phyloP scores from a whole-genome alignment of 2,113 vertebrate species.

The Mobula hypostoma region DNA sequence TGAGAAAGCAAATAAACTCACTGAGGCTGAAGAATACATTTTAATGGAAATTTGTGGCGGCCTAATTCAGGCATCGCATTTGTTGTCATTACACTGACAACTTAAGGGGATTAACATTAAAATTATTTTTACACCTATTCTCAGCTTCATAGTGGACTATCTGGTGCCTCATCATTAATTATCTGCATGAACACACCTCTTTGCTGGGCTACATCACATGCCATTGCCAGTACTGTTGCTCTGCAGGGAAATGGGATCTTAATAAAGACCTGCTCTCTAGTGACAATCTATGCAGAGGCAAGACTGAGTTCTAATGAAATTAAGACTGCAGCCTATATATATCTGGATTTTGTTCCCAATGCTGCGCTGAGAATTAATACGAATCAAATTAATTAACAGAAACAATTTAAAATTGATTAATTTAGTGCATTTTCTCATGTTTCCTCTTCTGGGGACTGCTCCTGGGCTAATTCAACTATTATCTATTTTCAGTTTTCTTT shows the following conservation, averaged over 20 bases:
- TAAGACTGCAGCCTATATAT: neutral
- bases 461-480: neutral
- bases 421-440: neutral
- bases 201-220: neutral
- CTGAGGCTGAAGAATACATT: too few relatives aligned
- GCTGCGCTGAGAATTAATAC: neutral
- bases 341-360: slow-evolving; percentile 17
- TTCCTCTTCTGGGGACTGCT: neutral
- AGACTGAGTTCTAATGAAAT: slow-evolving; percentile 17
- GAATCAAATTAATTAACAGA: neutral
- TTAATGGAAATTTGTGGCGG: neutral
- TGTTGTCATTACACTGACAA: too few relatives aligned
- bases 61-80: too few relatives aligned
- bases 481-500: neutral
- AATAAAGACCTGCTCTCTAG: neutral
- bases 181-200: neutral
- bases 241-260: neutral
- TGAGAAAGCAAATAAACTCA: too few relatives aligned
- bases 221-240: neutral
- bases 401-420: slow-evolving; percentile 6
- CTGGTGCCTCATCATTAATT: neutral
- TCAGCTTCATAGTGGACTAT: neutral
- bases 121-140: neutral
- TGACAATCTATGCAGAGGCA: neutral
- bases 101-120: too few relatives aligned